Conservation (phyloP, 64 coral and sea anemone species). For the Actinia equina region DNA sequence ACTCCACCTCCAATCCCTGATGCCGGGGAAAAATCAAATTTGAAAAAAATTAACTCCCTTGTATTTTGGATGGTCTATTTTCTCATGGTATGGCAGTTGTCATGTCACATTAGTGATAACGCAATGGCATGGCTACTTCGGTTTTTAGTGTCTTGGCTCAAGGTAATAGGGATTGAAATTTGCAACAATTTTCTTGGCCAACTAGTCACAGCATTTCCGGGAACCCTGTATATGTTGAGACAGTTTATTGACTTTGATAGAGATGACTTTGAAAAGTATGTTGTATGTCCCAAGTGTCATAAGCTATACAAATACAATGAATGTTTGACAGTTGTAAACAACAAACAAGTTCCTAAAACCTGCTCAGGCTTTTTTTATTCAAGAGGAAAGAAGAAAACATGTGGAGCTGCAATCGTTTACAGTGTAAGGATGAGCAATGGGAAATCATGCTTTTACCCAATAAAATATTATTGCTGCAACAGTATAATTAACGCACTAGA, state of each 20-base stretch:
- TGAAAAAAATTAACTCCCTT: slow-evolving; percentile 13
- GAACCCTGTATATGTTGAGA: slow-evolving; percentile 25
- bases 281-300: slow-evolving; percentile 52
- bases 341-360: slow-evolving; percentile 22
- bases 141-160: slow-evolving; percentile 12
- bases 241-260: slow-evolving; percentile 32
- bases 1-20: background rate
- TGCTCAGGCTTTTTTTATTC: slow-evolving; percentile 29
- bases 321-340: background rate
- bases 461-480: slow-evolving; percentile 40
- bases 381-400: slow-evolving; percentile 16
- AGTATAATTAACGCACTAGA: slow-evolving; percentile 48
- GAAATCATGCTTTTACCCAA: slow-evolving; percentile 16
- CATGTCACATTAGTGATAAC: slow-evolving; percentile 44
- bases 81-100: slow-evolving; percentile 38
- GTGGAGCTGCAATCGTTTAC: slow-evolving; percentile 1
- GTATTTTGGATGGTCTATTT: slow-evolving; percentile 44
- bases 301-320: slow-evolving; percentile 29
- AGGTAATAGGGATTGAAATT: background rate
- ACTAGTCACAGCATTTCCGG: slow-evolving; percentile 23
- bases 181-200: slow-evolving; percentile 14
- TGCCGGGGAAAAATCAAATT: background rate
- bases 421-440: slow-evolving; percentile 31
- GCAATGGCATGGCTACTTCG: slow-evolving; percentile 31
- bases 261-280: slow-evolving; percentile 56